Evolutionary conservation across 2,888 invertebrate genomes (phyloP).

Genomic region (Hydrotaea cyrtoneurina): DNA sequence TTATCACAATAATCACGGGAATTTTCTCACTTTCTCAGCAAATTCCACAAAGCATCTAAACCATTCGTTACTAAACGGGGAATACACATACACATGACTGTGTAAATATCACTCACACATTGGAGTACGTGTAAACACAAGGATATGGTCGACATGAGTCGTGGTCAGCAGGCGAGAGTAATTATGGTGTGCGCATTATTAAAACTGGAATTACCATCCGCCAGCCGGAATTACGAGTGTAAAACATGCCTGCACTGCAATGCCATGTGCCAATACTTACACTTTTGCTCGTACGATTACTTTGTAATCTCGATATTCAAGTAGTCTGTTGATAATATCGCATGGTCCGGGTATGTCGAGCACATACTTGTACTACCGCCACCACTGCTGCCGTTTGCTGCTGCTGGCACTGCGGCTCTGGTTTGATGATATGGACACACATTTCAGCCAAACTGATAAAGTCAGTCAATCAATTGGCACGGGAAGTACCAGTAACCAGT

Average conservation of each 20-base stretch:
- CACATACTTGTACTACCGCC: background rate
- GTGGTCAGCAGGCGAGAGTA: background rate
- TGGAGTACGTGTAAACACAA: background rate
- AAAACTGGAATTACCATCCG: constrained; percentile 35
- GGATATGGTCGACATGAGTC: background rate
- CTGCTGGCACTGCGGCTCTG: constrained; percentile 21
- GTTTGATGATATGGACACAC: constrained; percentile 44
- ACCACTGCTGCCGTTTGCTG: background rate
- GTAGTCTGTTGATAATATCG: constrained; percentile 52
- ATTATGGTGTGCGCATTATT: constrained; percentile 8
- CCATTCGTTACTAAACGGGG: too few relatives aligned
- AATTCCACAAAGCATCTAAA: too few relatives aligned
- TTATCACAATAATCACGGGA: too few relatives aligned
- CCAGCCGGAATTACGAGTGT: background rate
- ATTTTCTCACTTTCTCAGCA: too few relatives aligned
- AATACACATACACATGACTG: too few relatives aligned
- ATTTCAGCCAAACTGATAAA: constrained; percentile 57
- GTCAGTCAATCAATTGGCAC: constrained; percentile 29
- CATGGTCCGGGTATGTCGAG: background rate
- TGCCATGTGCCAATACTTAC: constrained; percentile 39
- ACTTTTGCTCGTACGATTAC: background rate
- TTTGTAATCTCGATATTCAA: constrained; percentile 47
- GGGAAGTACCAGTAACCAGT: constrained; percentile 29
- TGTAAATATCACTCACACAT: too few relatives aligned
- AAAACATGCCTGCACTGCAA: background rate